A percentile compares a stretch with the other conserved stretches of the same genome.
These are phyloP conservation scores for Ceratothoa steindachneri DNA, from an alignment of 2,888 invertebrate genomes.

Conservation along the genomic window DNA sequence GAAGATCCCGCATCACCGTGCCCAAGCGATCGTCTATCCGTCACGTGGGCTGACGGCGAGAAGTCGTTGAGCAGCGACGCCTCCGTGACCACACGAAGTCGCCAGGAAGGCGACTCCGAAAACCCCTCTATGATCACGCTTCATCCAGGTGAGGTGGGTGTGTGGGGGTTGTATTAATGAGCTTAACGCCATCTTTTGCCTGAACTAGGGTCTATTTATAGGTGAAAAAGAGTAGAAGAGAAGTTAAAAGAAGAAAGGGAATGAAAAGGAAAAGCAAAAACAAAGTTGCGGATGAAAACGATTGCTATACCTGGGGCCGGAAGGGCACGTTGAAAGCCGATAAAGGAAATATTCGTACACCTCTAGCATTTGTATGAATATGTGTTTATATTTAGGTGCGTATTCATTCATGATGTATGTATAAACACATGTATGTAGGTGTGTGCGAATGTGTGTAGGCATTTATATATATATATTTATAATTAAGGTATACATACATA, in stretches of 20 bases:
- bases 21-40: constrained; percentile 68
- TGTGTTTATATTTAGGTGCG: no score
- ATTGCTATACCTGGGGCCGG: no score
- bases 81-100: constrained; percentile 62
- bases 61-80: constrained; percentile 64
- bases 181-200: no score
- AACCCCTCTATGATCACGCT: constrained; percentile 26
- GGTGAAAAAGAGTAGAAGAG: no score
- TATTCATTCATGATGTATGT: not conserved
- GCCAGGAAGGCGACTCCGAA: constrained; percentile 11
- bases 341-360: no score
- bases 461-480: not conserved
- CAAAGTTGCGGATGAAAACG: no score
- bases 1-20: constrained; percentile 64
- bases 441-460: not conserved
- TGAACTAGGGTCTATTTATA: no score
- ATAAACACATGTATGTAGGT: not conserved
- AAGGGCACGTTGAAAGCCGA: no score
- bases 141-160: constrained; percentile 24
- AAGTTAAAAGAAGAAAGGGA: no score
- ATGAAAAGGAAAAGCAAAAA: no score
- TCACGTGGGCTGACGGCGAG: constrained; percentile 63
- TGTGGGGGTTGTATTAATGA: no score
- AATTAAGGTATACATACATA: not conserved
- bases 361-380: not conserved